Evolutionary conservation across 2,888 invertebrate species (phyloP), one percentile per base, ranked within the genome.

Genomic region (Platycheirus albimanus): DNA sequence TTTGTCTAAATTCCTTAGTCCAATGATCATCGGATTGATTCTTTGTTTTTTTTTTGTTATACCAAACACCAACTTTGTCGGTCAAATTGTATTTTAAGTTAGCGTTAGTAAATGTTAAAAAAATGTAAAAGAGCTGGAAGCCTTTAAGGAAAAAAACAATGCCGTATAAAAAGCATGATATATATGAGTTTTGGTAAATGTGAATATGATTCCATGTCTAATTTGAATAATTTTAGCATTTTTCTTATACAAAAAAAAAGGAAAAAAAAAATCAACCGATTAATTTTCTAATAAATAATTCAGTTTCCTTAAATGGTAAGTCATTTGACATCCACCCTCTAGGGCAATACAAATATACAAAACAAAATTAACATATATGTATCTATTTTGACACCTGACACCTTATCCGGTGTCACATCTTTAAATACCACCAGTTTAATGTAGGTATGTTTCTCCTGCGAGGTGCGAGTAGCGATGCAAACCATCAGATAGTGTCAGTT

Each of bases 351-450:
- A 49, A 74, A 24, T 8, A 24, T 36, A 24, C 15, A 41, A 36
- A 0, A 38, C 10, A 56, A 24, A 20, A 38, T 3, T 19, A 1
- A 8, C 36, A 70, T n/a, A 80, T 75, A 41, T 70, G 64, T 76
- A 81, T 81, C 45, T 70, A 47, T 81, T 81, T 66, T 76, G 70
- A 81, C 80, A 76, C 80, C 66, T 20, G 54, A 47, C 66, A 74
- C 58, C 38, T 47, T 61, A 75, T 70, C 66, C 56, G 41, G 28
- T 49, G 64, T 75, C 75, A 70, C 8, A 58, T 64, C 70, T 58
- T 43, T 38, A 69, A 58, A 71, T 63, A 54, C 52, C 63, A 30
- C 45, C 17, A 33, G 28, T 54, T 54, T 69, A 69, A 70, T 70
- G 56, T 70, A 4, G 3, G 3, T 24, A 24, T 24, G 1, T 47